These are phyloP conservation scores for Sinohyriopsis cumingii DNA, from an alignment of 2,888 invertebrate genomes.

Conservation along the genomic window DNA sequence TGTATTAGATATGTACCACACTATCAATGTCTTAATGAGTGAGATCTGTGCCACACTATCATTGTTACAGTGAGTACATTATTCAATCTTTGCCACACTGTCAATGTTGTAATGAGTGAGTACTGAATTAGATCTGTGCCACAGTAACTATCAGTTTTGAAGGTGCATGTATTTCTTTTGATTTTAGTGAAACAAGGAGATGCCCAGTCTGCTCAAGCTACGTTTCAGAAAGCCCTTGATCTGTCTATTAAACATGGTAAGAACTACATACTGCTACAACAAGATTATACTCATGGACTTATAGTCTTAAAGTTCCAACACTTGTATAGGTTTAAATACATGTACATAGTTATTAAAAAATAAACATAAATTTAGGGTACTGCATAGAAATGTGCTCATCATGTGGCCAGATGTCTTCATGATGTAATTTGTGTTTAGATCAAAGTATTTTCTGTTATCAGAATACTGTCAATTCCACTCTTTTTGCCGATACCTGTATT, in stretches of 20 bases:
- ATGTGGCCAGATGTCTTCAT: too few relatives aligned
- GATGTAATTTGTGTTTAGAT: too few relatives aligned
- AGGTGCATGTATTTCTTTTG: conserved; percentile 5
- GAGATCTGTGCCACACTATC: background rate
- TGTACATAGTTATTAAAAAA: too few relatives aligned
- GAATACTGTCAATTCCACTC: too few relatives aligned
- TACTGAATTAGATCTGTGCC: background rate
- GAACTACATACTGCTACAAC: background rate
- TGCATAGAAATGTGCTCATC: too few relatives aligned
- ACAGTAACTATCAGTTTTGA: background rate
- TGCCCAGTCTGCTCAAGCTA: conserved; percentile 53
- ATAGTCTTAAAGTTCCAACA: too few relatives aligned
- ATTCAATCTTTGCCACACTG: too few relatives aligned
- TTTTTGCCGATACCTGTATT: too few relatives aligned
- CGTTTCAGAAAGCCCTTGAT: conserved; percentile 66
- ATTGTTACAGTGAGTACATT: background rate
- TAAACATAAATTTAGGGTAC: too few relatives aligned
- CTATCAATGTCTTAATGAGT: background rate
- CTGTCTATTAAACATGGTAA: conserved; percentile 60
- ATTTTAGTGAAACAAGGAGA: conserved; percentile 64
- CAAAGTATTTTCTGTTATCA: too few relatives aligned
- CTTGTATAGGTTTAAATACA: too few relatives aligned
- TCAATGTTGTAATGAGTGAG: background rate
- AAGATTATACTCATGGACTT: too few relatives aligned
- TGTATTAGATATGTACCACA: background rate